Base-by-base conservation (phyloP, 2,797 vertebrate species). In the Geotria australis region DNA sequence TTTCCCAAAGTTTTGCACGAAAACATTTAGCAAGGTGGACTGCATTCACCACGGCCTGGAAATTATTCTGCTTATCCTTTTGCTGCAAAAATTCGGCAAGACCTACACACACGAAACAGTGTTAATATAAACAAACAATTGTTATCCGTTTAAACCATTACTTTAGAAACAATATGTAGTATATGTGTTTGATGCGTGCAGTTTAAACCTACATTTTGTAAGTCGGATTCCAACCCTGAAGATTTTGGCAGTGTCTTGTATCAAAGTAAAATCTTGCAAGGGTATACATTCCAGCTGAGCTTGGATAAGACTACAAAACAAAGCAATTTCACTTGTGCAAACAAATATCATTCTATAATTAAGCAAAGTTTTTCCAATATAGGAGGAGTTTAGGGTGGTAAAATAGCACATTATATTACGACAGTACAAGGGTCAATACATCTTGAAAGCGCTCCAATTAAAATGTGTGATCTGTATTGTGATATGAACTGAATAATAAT, bases 1-100 rank as follows among this genome's bases (percentile, higher is more conserved):
- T 82, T 71, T 96, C 89, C 89, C 91, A 96, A 65, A 98, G 76
- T 67, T 73, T 91, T 67, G 84, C 81, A 63, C 74, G 74, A 70
- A 98, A 93, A 72, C 91, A 95, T 65, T 95, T 95, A 1, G 82
- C 77, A 72, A 98, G 72, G 68, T 84, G 78, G 70, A 85, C 63
- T 45, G 82, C 73, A 62, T 80, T 89, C 58, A 93, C 68, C 58
- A 83, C 64, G 63, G 76, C 74, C 61, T 68, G 66, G 66, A 85
- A 93, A 38, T 38, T 38, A 58, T 67, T 70, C 8, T 68, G 75
- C 62, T 73, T 77, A 64, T 77, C 71, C 59, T 65, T 67, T 49
- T 79, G 76, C 62, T 38, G 24, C 24, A 38, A 38, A 38, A 80
- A 83, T 66, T 96, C 91, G 61, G 77, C 76, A 61, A 94, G 69